Conservation (phyloP, 2,888 invertebrate genomes). For the Metallyticus violacea region DNA sequence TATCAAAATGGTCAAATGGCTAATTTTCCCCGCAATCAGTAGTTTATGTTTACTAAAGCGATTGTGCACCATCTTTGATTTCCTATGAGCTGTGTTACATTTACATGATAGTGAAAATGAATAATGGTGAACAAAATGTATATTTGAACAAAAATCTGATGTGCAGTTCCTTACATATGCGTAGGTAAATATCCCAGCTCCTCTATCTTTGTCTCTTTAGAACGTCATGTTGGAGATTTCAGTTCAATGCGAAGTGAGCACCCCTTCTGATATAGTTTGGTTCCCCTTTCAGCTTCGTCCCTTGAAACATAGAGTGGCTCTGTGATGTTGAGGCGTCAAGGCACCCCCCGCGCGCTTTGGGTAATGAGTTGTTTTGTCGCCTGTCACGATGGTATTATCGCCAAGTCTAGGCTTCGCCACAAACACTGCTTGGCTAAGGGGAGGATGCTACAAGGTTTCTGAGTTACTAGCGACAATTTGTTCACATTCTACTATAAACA, state of each 20-base stretch:
- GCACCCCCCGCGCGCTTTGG: constrained; percentile 1
- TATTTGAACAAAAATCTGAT: no score
- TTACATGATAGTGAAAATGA: no score
- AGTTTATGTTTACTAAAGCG: no score
- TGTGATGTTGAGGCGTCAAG: not conserved
- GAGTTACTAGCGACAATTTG: not conserved
- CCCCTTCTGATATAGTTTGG: not conserved
- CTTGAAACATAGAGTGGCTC: not conserved
- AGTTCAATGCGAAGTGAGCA: not conserved
- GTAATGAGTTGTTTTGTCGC: constrained; percentile 17
- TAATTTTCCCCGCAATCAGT: no score
- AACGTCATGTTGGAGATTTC: not conserved
- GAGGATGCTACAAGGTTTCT: not conserved
- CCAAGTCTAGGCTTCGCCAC: not conserved
- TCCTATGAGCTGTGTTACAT: no score
- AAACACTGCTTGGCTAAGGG: not conserved
- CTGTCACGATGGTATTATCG: not conserved
- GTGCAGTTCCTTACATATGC: no score
- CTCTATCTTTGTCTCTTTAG: not conserved
- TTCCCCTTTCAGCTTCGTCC: not conserved
- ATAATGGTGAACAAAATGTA: no score
- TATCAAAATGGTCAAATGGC: no score
- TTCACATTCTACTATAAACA: not conserved
- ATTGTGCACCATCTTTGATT: no score
- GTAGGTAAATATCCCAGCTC: not conserved